Evolutionary conservation across 2,888 invertebrate genomes (phyloP).

Genomic region (Trypoxylon attenuatum): DNA sequence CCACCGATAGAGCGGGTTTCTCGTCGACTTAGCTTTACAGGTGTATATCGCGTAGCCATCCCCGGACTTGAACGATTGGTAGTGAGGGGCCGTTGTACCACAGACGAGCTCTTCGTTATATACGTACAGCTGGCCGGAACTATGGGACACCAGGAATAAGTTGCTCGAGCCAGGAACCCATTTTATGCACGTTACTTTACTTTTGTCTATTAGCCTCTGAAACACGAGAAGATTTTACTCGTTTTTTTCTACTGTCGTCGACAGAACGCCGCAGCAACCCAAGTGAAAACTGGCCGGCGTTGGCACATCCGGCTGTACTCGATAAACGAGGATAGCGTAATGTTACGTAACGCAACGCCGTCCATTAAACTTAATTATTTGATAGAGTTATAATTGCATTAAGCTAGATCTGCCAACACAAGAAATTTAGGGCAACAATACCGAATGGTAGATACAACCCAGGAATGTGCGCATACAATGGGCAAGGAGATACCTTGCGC

Average conservation of each 20-base stretch:
- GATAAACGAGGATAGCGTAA: conserved; percentile 13
- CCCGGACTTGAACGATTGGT: conserved; percentile 96
- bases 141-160: conserved; percentile 95
- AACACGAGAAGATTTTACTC: conserved; percentile 63
- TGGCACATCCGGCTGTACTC: too few relatives aligned
- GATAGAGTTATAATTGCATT: conserved; percentile 50
- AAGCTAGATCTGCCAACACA: conserved; percentile 6
- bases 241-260: not conserved
- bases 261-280: too few relatives aligned
- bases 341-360: conserved; percentile 46
- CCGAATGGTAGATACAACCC: conserved; percentile 13
- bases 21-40: conserved; percentile 95
- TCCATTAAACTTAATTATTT: conserved; percentile 50
- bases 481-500: too few relatives aligned
- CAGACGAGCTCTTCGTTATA: conserved; percentile 97
- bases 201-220: conserved; percentile 94
- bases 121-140: conserved; percentile 96
- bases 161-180: conserved; percentile 98
- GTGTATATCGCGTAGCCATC: conserved; percentile 96
- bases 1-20: conserved; percentile 97
- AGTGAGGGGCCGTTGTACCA: conserved; percentile 92
- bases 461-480: not conserved
- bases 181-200: conserved; percentile 95
- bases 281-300: too few relatives aligned
- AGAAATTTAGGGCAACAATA: not conserved